Percentiles rank a stretch among this genome's conserved stretches.
Conservation (phyloP, 2,888 invertebrate species). For the Oscheius onirici region DNA sequence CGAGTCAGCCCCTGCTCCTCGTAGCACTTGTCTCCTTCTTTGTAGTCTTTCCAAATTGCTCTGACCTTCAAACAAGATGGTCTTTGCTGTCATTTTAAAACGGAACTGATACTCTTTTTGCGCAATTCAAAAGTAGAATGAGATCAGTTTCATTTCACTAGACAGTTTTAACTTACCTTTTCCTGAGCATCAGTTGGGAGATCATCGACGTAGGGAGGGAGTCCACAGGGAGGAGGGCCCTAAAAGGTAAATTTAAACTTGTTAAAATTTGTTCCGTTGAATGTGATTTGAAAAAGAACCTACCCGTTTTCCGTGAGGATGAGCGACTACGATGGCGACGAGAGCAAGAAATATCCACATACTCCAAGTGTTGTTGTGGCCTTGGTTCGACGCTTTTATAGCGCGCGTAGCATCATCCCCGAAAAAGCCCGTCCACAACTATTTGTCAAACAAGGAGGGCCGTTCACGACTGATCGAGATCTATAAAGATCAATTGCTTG, state of each 20-base stretch:
- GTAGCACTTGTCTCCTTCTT: slow-evolving; percentile 59
- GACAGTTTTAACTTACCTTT: slow-evolving; percentile 23
- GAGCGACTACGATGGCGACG: neutral
- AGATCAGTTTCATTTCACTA: neutral
- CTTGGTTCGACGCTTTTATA: slow-evolving; percentile 17
- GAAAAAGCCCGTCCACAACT: slow-evolving; percentile 9
- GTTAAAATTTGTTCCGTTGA: too few species aligned
- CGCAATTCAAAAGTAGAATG: neutral
- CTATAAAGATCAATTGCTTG: slow-evolving; percentile 13
- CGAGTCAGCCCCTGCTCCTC: slow-evolving; percentile 54
- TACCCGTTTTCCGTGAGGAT: slow-evolving; percentile 5
- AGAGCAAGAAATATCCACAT: slow-evolving; percentile 17
- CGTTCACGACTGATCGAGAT: slow-evolving; percentile 31
- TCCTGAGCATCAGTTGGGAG: slow-evolving; percentile 48
- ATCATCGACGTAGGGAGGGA: slow-evolving; percentile 52
- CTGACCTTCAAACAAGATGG: slow-evolving; percentile 30
- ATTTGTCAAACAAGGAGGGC: slow-evolving; percentile 30
- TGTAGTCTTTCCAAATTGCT: slow-evolving; percentile 58
- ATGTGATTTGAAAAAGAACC: neutral
- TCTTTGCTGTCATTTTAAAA: neutral
- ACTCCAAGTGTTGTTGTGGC: slow-evolving; percentile 7
- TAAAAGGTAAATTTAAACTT: slow-evolving; percentile 28
- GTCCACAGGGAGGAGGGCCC: slow-evolving; percentile 47
- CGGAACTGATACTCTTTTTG: neutral
- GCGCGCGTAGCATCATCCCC: slow-evolving; percentile 13